These are phyloP conservation scores for Apotomis capreana DNA, from an alignment of 2,888 invertebrate genomes.

Conservation along the genomic window DNA sequence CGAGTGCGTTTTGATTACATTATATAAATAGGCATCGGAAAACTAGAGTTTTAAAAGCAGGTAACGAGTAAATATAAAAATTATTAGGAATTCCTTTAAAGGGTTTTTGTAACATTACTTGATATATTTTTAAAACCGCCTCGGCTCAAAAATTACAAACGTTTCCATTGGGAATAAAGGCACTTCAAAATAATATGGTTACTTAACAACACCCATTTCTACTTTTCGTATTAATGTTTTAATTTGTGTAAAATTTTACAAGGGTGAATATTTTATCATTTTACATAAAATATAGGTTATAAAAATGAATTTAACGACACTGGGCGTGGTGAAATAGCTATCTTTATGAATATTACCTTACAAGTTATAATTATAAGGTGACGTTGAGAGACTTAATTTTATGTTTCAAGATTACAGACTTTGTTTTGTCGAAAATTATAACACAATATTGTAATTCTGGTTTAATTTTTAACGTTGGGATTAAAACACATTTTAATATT, in stretches of 20 bases:
- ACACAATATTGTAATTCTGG: not conserved
- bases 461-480: not conserved
- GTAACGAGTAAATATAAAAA: no score
- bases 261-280: conserved; percentile 56
- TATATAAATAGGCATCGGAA: no score
- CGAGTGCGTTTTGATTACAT: no score
- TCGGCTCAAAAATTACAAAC: not conserved
- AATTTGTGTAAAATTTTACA: conserved; percentile 47
- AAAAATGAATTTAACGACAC: conserved; percentile 45
- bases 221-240: conserved; percentile 40
- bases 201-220: conserved; percentile 15
- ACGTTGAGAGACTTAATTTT: conserved; percentile 1
- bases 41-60: no score
- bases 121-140: conserved; percentile 4
- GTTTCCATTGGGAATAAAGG: conserved; percentile 11
- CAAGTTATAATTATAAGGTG: conserved; percentile 19
- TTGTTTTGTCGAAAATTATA: not conserved
- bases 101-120: not conserved
- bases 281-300: conserved; percentile 45
- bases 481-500: no score
- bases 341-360: conserved; percentile 55
- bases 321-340: conserved; percentile 44
- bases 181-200: conserved; percentile 19
- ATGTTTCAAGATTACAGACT: not conserved
- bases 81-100: no score